Base-by-base conservation (phyloP, 1,140 invertebrate genomes). In the Drosophila guanche region DNA sequence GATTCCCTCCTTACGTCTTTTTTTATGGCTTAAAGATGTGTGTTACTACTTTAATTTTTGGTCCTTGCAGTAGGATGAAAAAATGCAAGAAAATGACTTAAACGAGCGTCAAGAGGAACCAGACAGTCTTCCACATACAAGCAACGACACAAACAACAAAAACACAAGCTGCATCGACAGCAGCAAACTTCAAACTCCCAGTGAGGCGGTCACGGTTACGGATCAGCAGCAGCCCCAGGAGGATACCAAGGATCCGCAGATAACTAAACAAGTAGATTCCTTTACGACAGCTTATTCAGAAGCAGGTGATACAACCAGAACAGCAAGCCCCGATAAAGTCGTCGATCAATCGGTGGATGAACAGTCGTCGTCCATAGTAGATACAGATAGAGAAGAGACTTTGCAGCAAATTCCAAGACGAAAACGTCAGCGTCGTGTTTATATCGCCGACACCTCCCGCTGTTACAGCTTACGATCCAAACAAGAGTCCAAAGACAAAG, bases 71-170 rank as follows among this genome's bases (percentile, higher is more conserved):
- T 85, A 89, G 89, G 79, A 83, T 90, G 84, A 90, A 90, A 37
- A 90, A 80, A 90, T 90, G 89, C 89, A 77, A 89, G 90, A 86
- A 90, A 73, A 90, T 90, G 89, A 83, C 67, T 73, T 79, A 78
- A 79, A 73, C 73, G 73, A 76, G 86, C 75, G 76, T 67, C 88
- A 73, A 71, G 84, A 89, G 79, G 90, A 90, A 78, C 79, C 65
- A 73, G 62, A 48, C 65, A 70, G 89, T 89, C 89, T 90, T 90
- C 89, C 85, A 75, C 58, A 43, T 59, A 81, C 43, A 42, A 67
- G 57, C 42, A 65, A 58, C 56, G 29, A 55, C 8, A 68, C 40
- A 45, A 76, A 23, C 29, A 56, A 50, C 52, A 61, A 23, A 20
- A 66, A 33, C 41, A 40, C 12, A 41, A 60, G n/a, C 33, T 33